These are phyloP conservation scores for Pandemis heparana DNA, from an alignment of 2,888 invertebrate species.

Conservation along the genomic window DNA sequence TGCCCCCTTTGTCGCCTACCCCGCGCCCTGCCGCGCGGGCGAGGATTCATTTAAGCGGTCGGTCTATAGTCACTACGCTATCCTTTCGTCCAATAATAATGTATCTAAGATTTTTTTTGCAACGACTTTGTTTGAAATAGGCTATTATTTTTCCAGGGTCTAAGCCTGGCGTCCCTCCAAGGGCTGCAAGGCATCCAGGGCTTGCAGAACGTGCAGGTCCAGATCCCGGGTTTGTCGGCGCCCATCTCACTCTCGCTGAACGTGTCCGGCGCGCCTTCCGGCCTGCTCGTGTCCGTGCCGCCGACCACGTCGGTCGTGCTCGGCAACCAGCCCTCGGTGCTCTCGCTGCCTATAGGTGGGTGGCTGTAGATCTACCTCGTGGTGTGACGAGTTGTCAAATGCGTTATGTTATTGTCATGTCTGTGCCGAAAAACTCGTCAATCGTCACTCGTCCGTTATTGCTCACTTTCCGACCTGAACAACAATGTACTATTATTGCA, in stretches of 20 bases:
- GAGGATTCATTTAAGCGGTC: no score
- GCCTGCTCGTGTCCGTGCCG: constrained; percentile 89
- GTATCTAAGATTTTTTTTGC: no score
- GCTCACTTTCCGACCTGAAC: no score
- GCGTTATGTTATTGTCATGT: no score
- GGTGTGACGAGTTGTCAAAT: no score
- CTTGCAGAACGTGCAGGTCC: constrained; percentile 92
- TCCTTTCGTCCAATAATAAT: no score
- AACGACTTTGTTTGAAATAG: background rate
- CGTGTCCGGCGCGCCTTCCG: constrained; percentile 88
- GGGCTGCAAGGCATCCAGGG: constrained; percentile 91
- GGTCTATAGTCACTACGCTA: no score
- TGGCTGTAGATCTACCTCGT: constrained; percentile 25
- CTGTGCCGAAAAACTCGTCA: no score
- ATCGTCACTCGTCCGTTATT: no score
- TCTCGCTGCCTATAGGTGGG: constrained; percentile 87
- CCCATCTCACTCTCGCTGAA: constrained; percentile 93
- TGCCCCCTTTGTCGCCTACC: no score
- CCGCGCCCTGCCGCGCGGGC: no score
- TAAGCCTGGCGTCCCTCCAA: constrained; percentile 91
- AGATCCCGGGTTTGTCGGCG: constrained; percentile 94
- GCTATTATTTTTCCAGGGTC: constrained; percentile 78
- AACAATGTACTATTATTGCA: constrained; percentile 49
- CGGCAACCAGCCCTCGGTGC: constrained; percentile 85
- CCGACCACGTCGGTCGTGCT: constrained; percentile 79